Conservation (phyloP, 2,113 vertebrate genomes). For the Plecturocebus donacophilus region DNA sequence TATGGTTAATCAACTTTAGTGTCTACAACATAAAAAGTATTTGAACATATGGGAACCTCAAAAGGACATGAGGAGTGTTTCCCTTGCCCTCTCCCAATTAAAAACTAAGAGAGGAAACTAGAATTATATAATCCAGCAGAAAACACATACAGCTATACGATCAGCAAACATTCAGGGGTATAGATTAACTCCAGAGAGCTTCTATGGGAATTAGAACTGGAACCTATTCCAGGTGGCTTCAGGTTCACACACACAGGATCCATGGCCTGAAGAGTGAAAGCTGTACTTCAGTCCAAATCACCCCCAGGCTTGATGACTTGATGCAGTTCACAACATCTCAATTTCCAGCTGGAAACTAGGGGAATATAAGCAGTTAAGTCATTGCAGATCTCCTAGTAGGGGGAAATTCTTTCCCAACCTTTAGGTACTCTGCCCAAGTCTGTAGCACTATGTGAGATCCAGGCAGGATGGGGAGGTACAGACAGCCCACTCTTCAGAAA, state of each 20-base stretch:
- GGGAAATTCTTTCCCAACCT: not conserved
- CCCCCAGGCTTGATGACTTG: fast-evolving
- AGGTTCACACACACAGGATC: not conserved
- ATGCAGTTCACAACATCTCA: not conserved
- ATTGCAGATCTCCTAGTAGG: not conserved
- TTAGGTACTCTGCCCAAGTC: not conserved
- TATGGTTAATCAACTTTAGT: not conserved
- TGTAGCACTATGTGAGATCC: not conserved
- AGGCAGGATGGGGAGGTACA: fast-evolving
- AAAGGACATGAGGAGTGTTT: not conserved
- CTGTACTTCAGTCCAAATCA: not conserved
- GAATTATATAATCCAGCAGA: not conserved
- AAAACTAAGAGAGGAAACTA: not conserved
- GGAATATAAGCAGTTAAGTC: not conserved
- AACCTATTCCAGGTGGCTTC: fast-evolving
- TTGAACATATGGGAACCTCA: not conserved
- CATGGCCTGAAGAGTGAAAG: too few species aligned
- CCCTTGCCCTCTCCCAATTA: not conserved
- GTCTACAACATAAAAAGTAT: not conserved
- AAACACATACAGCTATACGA: not conserved
- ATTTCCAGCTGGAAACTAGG: not conserved
- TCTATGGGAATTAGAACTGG: not conserved
- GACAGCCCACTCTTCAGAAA: not conserved
- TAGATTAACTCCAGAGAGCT: not conserved
- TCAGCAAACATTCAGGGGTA: not conserved